phyloP scores from a whole-genome alignment of 2,113 vertebrate genomes.

The Antechinus flavipes region DNA sequence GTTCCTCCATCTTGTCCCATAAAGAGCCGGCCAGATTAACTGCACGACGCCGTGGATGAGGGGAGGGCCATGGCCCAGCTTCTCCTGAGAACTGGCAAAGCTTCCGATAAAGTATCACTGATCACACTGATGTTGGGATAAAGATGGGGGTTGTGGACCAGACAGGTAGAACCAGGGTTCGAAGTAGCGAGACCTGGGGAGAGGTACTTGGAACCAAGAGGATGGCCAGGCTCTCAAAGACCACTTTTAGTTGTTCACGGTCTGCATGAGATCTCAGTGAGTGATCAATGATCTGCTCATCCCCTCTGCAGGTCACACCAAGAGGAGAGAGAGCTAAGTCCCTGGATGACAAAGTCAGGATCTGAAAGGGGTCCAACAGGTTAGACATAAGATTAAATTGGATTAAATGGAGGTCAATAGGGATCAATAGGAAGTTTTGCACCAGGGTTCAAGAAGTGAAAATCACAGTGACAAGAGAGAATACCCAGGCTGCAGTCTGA shows the following conservation, averaged over 20 bases:
- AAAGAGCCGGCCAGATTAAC: too few relatives aligned
- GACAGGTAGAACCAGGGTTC: background rate
- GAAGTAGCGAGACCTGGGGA: background rate
- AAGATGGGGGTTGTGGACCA: background rate
- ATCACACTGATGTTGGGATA: background rate
- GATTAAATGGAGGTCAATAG: too few relatives aligned
- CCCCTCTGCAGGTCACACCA: background rate
- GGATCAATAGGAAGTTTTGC: too few relatives aligned
- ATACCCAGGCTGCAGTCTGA: too few relatives aligned
- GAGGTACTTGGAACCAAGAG: background rate
- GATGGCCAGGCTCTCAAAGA: background rate
- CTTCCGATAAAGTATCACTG: background rate
- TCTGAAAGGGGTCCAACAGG: too few relatives aligned
- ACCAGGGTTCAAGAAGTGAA: too few relatives aligned
- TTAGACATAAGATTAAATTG: too few relatives aligned
- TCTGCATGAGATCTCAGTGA: background rate
- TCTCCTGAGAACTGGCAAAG: background rate
- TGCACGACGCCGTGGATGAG: background rate
- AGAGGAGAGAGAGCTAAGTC: background rate
- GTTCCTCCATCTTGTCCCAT: too few relatives aligned
- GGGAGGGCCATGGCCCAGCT: background rate
- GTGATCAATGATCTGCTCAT: background rate
- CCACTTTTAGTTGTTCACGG: too few relatives aligned
- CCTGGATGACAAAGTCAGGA: background rate
- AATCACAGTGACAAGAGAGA: too few relatives aligned